Conservation (phyloP, 2,888 invertebrate genomes). For the Leucophenga montana region DNA sequence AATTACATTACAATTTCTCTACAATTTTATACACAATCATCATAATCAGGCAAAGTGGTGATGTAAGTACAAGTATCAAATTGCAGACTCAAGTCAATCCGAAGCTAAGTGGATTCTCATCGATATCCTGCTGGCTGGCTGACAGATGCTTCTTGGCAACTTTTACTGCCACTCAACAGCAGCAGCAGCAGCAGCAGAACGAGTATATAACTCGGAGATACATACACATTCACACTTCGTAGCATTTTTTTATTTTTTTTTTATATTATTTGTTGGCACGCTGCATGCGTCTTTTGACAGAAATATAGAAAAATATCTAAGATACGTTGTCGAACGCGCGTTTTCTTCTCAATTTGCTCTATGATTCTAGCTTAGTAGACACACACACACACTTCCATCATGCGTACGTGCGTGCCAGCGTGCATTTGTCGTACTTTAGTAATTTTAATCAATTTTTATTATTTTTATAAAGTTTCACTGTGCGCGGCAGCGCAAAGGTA, state of each 20-base stretch:
- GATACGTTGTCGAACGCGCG: constrained; percentile 27
- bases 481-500: not conserved
- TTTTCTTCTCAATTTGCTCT: no score
- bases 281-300: no score
- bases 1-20: constrained; percentile 66
- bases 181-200: no score
- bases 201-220: not conserved
- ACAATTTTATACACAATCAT: constrained; percentile 60
- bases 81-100: constrained; percentile 46
- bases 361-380: no score
- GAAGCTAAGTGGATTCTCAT: constrained; percentile 4
- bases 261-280: no score
- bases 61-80: constrained; percentile 55
- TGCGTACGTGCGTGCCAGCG: constrained; percentile 19
- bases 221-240: not conserved
- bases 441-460: constrained; percentile 72
- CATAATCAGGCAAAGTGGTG: constrained; percentile 64
- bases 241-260: not conserved
- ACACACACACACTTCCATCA: not conserved
- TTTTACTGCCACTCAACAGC: not conserved
- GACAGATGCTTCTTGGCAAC: not conserved
- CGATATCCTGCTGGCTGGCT: constrained; percentile 12
- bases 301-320: not conserved
- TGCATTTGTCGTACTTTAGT: constrained; percentile 47
- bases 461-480: constrained; percentile 61